Evolutionary conservation across 1,140 invertebrate genomes (phyloP).

Genomic region (Hyphantria cunea): DNA sequence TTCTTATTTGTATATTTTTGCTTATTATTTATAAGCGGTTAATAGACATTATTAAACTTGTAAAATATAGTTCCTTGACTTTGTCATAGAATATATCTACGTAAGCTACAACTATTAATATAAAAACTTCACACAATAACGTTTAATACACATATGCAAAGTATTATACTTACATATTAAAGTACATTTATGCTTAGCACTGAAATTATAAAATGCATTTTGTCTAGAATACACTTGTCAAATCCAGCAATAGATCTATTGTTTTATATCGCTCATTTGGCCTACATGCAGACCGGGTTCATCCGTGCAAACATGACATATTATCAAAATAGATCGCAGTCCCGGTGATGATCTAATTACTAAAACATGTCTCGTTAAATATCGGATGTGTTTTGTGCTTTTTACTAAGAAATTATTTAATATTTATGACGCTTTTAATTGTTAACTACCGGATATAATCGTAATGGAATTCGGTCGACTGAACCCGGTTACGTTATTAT

Average conservation of each 20-base stretch:
- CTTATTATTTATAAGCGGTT: no score
- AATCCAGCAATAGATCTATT: constrained; percentile 27
- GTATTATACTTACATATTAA: no score
- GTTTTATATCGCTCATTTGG: constrained; percentile 45
- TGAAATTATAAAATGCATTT: constrained; percentile 9
- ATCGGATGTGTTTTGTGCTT: constrained; percentile 20
- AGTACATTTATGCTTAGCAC: neutral
- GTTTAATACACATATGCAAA: no score
- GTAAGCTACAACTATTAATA: no score
- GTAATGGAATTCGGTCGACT: constrained; percentile 8
- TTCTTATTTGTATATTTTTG: no score
- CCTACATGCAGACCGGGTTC: constrained; percentile 44
- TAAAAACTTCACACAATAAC: no score
- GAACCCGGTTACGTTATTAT: constrained; percentile 6
- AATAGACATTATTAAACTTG: no score
- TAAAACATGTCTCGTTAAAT: constrained; percentile 37
- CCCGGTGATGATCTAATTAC: constrained; percentile 41
- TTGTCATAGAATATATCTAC: no score
- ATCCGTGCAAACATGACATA: constrained; percentile 36
- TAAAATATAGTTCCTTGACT: no score
- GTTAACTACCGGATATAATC: neutral
- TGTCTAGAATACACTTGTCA: neutral
- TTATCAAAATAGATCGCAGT: constrained; percentile 41
- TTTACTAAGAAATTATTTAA: neutral
- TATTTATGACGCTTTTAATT: neutral